These are phyloP conservation scores for Galemys pyrenaicus DNA, from an alignment of 2,113 vertebrate genomes.

Conservation along the genomic window DNA sequence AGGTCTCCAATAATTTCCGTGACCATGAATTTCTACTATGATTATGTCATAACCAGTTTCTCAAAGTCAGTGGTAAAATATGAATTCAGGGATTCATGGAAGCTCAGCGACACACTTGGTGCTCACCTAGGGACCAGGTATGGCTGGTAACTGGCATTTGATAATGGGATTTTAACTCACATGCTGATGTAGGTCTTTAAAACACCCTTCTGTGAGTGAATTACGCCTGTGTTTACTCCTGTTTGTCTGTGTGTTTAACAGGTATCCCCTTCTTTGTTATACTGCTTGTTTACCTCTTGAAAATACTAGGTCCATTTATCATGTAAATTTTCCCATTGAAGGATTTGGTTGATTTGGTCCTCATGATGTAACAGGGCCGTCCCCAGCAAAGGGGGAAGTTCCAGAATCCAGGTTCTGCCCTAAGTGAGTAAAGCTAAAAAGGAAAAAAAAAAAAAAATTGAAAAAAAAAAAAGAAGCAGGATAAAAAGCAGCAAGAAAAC, in stretches of 20 bases:
- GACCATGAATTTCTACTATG: neutral
- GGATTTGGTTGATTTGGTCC: neutral
- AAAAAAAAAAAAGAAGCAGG: too few relatives aligned
- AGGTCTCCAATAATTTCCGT: neutral
- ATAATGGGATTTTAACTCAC: neutral
- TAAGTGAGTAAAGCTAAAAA: too few relatives aligned
- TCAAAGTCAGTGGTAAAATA: neutral
- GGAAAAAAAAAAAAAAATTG: too few relatives aligned
- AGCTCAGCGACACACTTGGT: neutral
- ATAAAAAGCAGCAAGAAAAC: too few relatives aligned
- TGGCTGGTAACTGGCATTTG: neutral
- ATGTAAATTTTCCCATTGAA: neutral
- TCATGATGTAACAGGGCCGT: too few relatives aligned
- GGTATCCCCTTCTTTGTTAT: neutral
- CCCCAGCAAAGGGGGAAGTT: too few relatives aligned
- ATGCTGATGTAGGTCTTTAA: neutral
- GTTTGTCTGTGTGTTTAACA: neutral
- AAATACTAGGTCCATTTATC: neutral
- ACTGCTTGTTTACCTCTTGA: neutral
- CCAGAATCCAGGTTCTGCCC: too few relatives aligned
- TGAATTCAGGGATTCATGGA: neutral
- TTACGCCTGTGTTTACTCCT: neutral
- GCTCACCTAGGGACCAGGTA: neutral
- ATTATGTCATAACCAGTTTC: constrained; percentile 4
- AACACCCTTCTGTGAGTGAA: neutral